Evolutionary conservation across 2,797 vertebrate species (phyloP), one percentile per base, ranked within the genome.

Genomic region (Leucoraja ocellata): DNA sequence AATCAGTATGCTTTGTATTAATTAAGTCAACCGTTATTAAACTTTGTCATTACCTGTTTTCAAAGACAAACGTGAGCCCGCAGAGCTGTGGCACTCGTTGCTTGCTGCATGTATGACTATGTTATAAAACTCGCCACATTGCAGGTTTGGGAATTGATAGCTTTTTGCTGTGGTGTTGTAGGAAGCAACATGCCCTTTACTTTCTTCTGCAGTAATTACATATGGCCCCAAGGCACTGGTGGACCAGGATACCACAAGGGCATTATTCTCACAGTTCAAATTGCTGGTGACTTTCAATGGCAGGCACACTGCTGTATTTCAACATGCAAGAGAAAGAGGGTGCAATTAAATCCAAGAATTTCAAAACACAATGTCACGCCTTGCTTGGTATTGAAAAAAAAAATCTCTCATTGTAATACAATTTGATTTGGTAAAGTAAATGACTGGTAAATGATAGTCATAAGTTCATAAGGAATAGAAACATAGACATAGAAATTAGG

Each of bases 111-210:
- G 93, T 88, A 97, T 95, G 16, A 88, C 95, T 3, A 95, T 94
- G 0, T 93, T 94, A 94, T 97, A 97, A 71, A 65, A 93, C 74
- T 96, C 95, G 94, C 96, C 95, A 93, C 97, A 98, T 68, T n/a
- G 94, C 65, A 98, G 93, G 68, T 95, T 94, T 0, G 6, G 28
- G n/a, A 97, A 95, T 54, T 93, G 93, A 88, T 97, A 97, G 1
- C 1, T 23, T 58, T 93, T 21, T 0, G 93, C 91, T 0, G 93
- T 0, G 18, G 96, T 93, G 84, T 90, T 95, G 93, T 97, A 97
- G 65, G 92, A 95, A 94, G 95, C 84, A 16, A 5, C 25, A n/a
- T 2, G 11, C 1, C 96, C 96, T 0, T 93, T 1, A 0, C 74
- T 90, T 94, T 96, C 96, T 78, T 28, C 86, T 0, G 95, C 97